Evolutionary conservation across 2,797 vertebrate species (phyloP).

Genomic region (Orientallactaga sibirica): DNA sequence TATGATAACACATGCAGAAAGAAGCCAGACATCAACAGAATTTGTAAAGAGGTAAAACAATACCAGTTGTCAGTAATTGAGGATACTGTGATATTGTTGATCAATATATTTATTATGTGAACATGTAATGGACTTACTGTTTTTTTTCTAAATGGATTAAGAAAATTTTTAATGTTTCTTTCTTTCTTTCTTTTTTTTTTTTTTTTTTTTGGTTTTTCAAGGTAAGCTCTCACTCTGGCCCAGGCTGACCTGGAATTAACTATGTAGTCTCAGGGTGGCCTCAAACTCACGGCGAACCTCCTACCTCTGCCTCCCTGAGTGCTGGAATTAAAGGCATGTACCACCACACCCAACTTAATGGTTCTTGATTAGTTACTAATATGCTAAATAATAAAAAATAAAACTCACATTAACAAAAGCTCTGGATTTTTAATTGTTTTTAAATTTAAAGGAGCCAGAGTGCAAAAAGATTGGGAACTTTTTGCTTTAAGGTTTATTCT

Average conservation of each 20-base stretch:
- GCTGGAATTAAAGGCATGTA: no score
- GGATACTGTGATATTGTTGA: not conserved
- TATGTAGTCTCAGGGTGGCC: no score
- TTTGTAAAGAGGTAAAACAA: not conserved
- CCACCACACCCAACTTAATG: not conserved
- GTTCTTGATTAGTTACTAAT: not conserved
- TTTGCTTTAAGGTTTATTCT: not conserved
- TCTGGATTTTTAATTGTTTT: not conserved
- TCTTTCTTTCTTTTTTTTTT: no score
- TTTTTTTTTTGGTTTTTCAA: no score
- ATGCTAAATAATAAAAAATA: not conserved
- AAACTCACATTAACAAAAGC: not conserved
- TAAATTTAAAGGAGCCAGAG: not conserved
- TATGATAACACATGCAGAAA: not conserved
- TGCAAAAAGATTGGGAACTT: not conserved
- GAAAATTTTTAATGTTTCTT: not conserved
- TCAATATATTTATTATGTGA: not conserved
- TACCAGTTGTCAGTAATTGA: not conserved
- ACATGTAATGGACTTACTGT: not conserved
- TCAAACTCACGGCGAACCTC: no score
- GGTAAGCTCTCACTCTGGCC: no score
- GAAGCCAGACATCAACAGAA: not conserved
- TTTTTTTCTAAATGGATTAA: slow-evolving; percentile 18
- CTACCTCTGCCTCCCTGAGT: no score
- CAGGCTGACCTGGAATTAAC: no score